Percentiles rank a stretch among this genome's conserved stretches.
These are phyloP conservation scores for Cotesia typhae DNA, from an alignment of 1,140 invertebrate species.

Conservation along the genomic window DNA sequence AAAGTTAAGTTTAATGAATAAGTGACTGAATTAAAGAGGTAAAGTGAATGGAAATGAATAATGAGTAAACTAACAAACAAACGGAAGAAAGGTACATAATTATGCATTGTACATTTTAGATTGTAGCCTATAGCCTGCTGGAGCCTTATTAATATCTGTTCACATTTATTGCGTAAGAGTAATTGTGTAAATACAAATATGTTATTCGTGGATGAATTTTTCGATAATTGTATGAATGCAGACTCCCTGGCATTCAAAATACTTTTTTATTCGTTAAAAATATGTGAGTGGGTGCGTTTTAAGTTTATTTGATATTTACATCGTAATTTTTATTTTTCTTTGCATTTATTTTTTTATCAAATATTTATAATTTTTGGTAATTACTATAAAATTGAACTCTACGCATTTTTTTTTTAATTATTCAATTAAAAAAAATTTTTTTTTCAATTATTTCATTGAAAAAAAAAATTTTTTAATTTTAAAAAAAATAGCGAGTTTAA, in stretches of 20 bases:
- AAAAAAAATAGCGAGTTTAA: too few relatives aligned
- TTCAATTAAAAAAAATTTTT: too few relatives aligned
- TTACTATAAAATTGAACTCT: neutral
- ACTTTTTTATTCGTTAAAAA: slow-evolving; percentile 26
- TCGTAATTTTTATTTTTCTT: slow-evolving; percentile 50
- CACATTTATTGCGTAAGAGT: slow-evolving; percentile 59
- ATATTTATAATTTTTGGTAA: neutral
- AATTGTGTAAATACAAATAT: slow-evolving; percentile 63
- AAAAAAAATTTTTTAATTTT: too few relatives aligned
- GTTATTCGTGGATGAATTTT: slow-evolving; percentile 47
- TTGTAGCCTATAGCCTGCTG: slow-evolving; percentile 65
- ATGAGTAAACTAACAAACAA: slow-evolving; percentile 26
- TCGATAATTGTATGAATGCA: slow-evolving; percentile 60
- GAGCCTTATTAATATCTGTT: slow-evolving; percentile 65
- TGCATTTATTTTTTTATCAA: too few relatives aligned
- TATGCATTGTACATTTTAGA: slow-evolving; percentile 65
- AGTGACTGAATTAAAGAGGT: slow-evolving; percentile 41
- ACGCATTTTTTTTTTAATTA: too few relatives aligned
- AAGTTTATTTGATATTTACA: slow-evolving; percentile 60
- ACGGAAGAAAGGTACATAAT: slow-evolving; percentile 52
- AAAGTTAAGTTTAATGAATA: slow-evolving; percentile 16
- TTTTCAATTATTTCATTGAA: too few relatives aligned
- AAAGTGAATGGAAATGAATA: slow-evolving; percentile 28
- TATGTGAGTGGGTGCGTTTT: slow-evolving; percentile 57
- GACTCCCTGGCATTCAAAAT: slow-evolving; percentile 58